Evolutionary conservation across 2,113 vertebrate species (phyloP).

Genomic region (Tragelaphus imberbis): DNA sequence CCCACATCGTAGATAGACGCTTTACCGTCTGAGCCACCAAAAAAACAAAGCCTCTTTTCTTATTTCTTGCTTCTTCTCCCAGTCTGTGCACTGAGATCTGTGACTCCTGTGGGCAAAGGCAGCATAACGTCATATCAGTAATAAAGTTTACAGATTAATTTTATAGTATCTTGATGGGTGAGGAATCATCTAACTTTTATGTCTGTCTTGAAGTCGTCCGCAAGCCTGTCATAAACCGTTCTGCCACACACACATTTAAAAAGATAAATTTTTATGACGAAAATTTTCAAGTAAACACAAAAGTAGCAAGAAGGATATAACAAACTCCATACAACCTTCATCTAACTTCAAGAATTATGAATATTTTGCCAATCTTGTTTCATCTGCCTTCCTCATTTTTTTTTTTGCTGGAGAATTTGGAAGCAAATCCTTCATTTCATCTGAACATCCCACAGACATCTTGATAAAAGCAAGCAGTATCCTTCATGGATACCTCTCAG

Average conservation of each 20-base stretch:
- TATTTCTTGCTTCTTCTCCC: background rate
- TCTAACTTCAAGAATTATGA: background rate
- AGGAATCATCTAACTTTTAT: constrained; percentile 25
- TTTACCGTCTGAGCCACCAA: no score
- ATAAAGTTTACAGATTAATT: constrained; percentile 38
- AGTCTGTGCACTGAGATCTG: background rate
- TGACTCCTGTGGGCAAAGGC: background rate
- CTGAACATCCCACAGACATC: background rate
- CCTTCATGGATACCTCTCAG: background rate
- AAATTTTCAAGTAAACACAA: background rate
- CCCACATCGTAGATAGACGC: no score
- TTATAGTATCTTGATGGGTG: background rate
- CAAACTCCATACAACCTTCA: background rate
- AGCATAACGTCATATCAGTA: background rate
- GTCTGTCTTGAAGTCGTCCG: background rate
- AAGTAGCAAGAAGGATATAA: background rate
- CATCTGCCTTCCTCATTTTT: background rate
- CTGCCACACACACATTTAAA: background rate
- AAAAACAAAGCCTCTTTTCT: background rate
- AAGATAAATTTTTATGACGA: background rate
- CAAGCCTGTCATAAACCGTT: constrained; percentile 20
- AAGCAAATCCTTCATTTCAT: background rate
- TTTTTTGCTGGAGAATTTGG: background rate
- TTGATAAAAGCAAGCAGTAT: background rate
- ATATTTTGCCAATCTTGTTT: background rate